Evolutionary conservation across 1,140 invertebrate genomes (phyloP).

Genomic region (Schlechtendalia chinensis): DNA sequence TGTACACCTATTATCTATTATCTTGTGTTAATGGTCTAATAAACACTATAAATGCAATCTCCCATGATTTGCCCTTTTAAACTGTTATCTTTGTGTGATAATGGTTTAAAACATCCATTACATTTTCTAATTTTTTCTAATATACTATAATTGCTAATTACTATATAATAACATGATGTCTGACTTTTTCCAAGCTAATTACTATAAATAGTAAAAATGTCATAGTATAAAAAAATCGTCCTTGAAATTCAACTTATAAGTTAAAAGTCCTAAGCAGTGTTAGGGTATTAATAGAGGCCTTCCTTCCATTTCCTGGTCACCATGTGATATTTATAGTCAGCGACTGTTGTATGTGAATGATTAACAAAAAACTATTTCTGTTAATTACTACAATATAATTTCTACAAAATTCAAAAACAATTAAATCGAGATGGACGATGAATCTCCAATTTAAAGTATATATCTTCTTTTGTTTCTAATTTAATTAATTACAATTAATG

Average conservation of each 20-base stretch:
- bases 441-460: not conserved
- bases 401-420: constrained; percentile 4
- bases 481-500: too few relatives aligned
- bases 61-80: not conserved
- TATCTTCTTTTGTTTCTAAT: not conserved
- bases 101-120: not conserved
- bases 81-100: not conserved
- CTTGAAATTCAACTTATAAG: not conserved
- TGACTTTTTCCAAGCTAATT: not conserved
- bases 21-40: not conserved
- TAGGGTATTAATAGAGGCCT: constrained; percentile 26
- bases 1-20: not conserved
- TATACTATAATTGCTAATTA: not conserved
- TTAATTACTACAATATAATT: not conserved
- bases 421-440: not conserved
- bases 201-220: constrained; percentile 2
- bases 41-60: not conserved
- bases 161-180: not conserved
- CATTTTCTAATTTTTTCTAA: not conserved
- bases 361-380: constrained; percentile 11
- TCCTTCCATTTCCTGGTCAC: constrained; percentile 31
- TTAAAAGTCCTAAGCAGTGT: not conserved
- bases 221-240: constrained; percentile 17
- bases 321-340: constrained; percentile 8
- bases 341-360: not conserved